Base-by-base conservation (phyloP, 2,113 vertebrate species). In the Aphelocoma coerulescens region DNA sequence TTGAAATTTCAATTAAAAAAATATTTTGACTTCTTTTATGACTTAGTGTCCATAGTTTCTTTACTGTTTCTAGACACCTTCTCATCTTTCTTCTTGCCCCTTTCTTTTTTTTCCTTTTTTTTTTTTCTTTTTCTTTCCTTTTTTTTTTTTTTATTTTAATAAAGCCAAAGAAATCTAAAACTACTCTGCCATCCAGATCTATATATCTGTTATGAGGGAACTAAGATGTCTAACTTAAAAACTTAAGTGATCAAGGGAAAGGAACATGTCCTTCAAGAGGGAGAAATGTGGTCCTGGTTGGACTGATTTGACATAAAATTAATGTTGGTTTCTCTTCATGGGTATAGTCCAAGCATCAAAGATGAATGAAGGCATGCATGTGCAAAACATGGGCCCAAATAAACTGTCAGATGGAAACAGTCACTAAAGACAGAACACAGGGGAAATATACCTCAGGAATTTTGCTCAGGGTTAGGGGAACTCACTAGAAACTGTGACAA, bases 11-110 rank as follows among this genome's bases (percentile, higher is more conserved):
- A 62, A 75, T 18, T 5, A 30, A 88, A 11, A 72, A 7, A 35
- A 46, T 8, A 41, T 37, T 46, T 59, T 14, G 30, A 3, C 5
- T 79, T 68, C 6, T 68, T 83, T 72, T 46, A 18, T 33, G 76
- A 43, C 2, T 21, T 33, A 39, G 3, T 16, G 5, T 46, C 85
- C 44, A 18, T 41, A 65, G 2, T 18, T 51, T 55, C 19, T 3
- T 46, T 15, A 41, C 14, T 86, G 3, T 58, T 88, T 69, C n/a
- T 49, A 52, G 23, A 57, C 32, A 20, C 11, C 5, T 37, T 72
- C 28, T 62, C 12, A 28, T n/a, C 12, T 75, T 89, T 49, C 6
- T 33, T 66, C 28, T 67, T 15, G 43, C 1, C 0, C 1, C 0
- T n/a, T 78, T 59, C 4, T 30, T 21, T 26, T 26, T 41, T 10